Percentiles rank a stretch among this genome's conserved stretches.
Conservation (phyloP, 2,888 invertebrate species). For the Reticulitermes lucifugus region DNA sequence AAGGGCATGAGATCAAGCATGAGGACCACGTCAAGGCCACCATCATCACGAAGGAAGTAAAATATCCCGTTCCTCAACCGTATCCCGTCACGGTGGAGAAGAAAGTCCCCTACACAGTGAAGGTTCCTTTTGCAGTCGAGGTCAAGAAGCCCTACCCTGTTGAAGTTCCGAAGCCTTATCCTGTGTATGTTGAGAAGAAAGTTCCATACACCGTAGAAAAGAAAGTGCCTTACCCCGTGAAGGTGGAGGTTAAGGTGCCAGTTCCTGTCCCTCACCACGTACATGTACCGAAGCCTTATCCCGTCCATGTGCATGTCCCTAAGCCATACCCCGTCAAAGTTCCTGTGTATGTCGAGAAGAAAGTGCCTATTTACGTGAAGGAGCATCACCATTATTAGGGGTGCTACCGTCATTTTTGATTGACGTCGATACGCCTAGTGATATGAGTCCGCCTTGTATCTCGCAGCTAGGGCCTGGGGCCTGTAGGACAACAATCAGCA, state of each 20-base stretch:
- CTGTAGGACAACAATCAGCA: too few species aligned
- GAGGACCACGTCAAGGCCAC: conserved; percentile 47
- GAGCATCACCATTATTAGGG: not conserved
- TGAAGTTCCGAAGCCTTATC: conserved; percentile 56
- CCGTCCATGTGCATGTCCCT: conserved; percentile 51
- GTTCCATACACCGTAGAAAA: conserved; percentile 65
- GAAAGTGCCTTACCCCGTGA: conserved; percentile 61
- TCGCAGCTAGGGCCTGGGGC: too few species aligned
- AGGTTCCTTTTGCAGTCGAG: conserved; percentile 65
- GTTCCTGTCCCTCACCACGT: conserved; percentile 60
- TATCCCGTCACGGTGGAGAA: conserved; percentile 61
- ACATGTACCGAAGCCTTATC: conserved; percentile 59
- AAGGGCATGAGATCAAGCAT: conserved; percentile 23
- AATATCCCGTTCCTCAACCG: conserved; percentile 58
- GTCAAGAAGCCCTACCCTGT: conserved; percentile 82
- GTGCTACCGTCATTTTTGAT: not conserved
- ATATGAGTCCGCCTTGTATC: too few species aligned
- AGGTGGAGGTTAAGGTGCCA: conserved; percentile 61
- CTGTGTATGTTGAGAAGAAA: conserved; percentile 66
- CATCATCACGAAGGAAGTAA: conserved; percentile 51
- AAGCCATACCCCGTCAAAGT: conserved; percentile 37
- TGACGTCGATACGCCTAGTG: not conserved
- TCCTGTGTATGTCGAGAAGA: conserved; percentile 57
- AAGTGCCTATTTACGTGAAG: conserved; percentile 54
- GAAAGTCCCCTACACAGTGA: conserved; percentile 60